A percentile compares a stretch with the other conserved stretches of the same genome.
Conservation (phyloP, 2,888 invertebrate genomes). For the Shargacucullia verbasci region DNA sequence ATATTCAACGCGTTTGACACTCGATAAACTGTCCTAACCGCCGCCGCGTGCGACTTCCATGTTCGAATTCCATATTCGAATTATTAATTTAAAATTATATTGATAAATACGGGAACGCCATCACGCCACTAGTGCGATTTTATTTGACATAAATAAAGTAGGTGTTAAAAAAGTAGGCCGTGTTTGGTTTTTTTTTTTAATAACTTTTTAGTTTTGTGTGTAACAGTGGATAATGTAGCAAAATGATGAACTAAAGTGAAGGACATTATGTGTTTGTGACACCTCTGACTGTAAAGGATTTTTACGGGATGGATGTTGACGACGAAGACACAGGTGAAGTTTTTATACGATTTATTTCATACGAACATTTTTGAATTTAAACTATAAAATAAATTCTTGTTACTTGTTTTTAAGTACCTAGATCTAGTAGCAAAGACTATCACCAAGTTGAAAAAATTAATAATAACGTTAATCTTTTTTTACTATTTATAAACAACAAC, state of each 20-base stretch:
- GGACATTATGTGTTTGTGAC: conserved; percentile 29
- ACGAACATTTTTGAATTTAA: no score
- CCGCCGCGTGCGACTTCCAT: conserved; percentile 27
- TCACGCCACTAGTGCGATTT: conserved; percentile 45
- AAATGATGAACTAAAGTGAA: conserved; percentile 32
- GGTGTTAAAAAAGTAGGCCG: conserved; percentile 20
- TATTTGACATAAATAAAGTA: conserved; percentile 21
- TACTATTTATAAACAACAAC: no score
- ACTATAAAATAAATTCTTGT: no score
- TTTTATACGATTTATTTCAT: conserved; percentile 5
- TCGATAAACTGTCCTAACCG: conserved; percentile 24
- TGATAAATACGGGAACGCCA: conserved; percentile 34
- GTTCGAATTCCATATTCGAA: conserved; percentile 19
- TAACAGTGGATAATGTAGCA: conserved; percentile 24
- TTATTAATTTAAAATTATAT: conserved; percentile 44
- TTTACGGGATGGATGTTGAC: conserved; percentile 47
- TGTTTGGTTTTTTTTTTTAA: conserved; percentile 17
- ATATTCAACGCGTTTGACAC: conserved; percentile 49
- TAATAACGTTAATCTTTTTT: no score
- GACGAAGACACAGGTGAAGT: conserved; percentile 50
- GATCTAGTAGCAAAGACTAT: no score
- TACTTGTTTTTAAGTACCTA: no score
- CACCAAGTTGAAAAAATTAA: no score
- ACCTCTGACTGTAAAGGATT: conserved; percentile 24
- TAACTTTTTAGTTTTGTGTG: conserved; percentile 10